Conservation (phyloP, 2,797 vertebrate species). For the Enteromius anoplus region DNA sequence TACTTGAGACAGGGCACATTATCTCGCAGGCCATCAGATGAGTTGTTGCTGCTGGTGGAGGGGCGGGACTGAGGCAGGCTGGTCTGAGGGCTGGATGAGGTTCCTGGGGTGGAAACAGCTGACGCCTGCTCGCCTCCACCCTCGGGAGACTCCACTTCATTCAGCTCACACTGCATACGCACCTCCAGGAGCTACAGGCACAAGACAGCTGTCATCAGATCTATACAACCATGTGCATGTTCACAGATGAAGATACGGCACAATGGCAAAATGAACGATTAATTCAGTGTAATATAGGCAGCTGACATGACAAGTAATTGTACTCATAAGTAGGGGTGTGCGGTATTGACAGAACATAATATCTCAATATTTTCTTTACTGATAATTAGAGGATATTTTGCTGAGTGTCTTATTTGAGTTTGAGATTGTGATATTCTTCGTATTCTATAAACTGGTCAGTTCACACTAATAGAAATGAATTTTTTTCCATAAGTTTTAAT, state of each 20-base stretch:
- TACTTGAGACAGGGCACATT: conserved; percentile 96
- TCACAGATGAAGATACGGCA: not conserved
- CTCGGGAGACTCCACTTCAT: conserved; percentile 88
- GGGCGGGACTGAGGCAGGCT: conserved; percentile 82
- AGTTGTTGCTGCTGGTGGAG: conserved; percentile 88
- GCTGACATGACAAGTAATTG: not conserved
- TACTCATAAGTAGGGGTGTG: not conserved
- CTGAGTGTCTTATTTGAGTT: too few species aligned
- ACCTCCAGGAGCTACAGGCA: conserved; percentile 89
- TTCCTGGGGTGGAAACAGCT: conserved; percentile 80
- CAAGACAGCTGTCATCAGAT: not conserved
- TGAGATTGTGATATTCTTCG: too few species aligned
- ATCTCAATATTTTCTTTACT: too few species aligned
- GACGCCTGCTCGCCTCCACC: conserved; percentile 83
- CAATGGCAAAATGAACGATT: not conserved
- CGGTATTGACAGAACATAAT: too few species aligned
- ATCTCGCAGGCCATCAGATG: conserved; percentile 88
- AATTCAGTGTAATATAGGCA: not conserved
- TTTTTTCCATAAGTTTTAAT: too few species aligned
- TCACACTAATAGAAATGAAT: too few species aligned
- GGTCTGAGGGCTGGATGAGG: conserved; percentile 86
- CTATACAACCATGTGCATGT: not conserved
- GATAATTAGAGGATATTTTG: too few species aligned
- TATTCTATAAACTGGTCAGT: too few species aligned
- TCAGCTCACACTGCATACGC: conserved; percentile 88